Evolutionary conservation across 2,113 vertebrate species (phyloP).

Genomic region (Crotalus tigris): DNA sequence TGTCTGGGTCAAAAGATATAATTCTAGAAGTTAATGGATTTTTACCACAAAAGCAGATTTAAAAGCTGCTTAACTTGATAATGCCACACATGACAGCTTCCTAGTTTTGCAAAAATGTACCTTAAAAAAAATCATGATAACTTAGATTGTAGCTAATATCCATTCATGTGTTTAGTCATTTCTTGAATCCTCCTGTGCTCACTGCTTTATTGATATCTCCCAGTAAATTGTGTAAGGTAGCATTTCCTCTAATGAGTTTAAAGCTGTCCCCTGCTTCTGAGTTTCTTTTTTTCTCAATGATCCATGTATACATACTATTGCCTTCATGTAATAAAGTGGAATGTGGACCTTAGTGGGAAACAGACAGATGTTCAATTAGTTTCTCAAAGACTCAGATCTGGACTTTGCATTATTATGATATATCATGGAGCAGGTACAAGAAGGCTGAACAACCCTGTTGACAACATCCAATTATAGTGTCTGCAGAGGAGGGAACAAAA

Average conservation of each 20-base stretch:
- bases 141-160: background rate
- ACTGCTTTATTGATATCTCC: background rate
- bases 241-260: background rate
- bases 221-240: background rate
- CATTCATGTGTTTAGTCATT: background rate
- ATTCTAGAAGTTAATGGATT: background rate
- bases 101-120: background rate
- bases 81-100: background rate
- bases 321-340: background rate
- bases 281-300: rapidly evolving
- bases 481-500: no score
- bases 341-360: rapidly evolving
- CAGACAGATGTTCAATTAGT: rapidly evolving
- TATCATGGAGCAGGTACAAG: background rate
- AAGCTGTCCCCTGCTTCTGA: background rate
- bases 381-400: background rate
- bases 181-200: background rate
- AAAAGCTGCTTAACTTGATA: background rate
- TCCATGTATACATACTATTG: background rate
- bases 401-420: background rate
- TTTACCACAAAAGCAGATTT: background rate
- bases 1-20: background rate
- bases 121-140: background rate
- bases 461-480: no score
- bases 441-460: no score